Evolutionary conservation across 2,888 invertebrate species (phyloP), one percentile per base, ranked within the genome.

Genomic region (Drosophila neonasuta): DNA sequence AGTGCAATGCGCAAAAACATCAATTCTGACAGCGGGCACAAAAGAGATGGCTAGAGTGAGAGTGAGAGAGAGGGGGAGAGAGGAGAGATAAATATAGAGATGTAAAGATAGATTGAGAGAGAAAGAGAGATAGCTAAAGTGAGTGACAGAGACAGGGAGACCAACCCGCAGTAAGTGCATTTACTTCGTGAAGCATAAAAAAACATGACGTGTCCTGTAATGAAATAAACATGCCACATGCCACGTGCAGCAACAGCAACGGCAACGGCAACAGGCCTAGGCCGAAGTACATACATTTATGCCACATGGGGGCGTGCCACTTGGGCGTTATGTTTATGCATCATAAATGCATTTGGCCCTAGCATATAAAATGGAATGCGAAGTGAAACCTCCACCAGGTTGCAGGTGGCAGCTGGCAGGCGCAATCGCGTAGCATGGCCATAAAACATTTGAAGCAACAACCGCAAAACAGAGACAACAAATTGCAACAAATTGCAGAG

Each of bases 401-500:
- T 58, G 32, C 65, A 52, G 52, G 54, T 24, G 45, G 49, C 49
- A 49, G n/a, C 10, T 34, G 32, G 13, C 36, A 36, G 55, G 44
- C 39, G 24, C 50, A 49, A 69, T 68, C 67, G 73, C 77, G 73
- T 54, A 84, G 77, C 79, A 44, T 54, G 75, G 80, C 71, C 80
- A 72, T 80, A 80, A 86, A 86, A 72, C 79, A 81, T 77, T 72
- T 69, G 70, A 66, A 52, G 66, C 80, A 84, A 64, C 68, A 63
- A 64, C 83, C 71, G 72, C 84, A 80, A 68, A 63, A 74, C 62
- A 65, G 65, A 59, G 64, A 73, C 68, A 67, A 61, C 60, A 77
- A 80, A 82, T 83, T 80, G 86, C 86, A 80, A 83, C 80, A 80
- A 86, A 80, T 83, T 86, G 80, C 72, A 80, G 36, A 54, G 54